A percentile compares a stretch with the other conserved stretches of the same genome.
Conservation (phyloP, 2,113 vertebrate species). For the Ceratotherium simum region DNA sequence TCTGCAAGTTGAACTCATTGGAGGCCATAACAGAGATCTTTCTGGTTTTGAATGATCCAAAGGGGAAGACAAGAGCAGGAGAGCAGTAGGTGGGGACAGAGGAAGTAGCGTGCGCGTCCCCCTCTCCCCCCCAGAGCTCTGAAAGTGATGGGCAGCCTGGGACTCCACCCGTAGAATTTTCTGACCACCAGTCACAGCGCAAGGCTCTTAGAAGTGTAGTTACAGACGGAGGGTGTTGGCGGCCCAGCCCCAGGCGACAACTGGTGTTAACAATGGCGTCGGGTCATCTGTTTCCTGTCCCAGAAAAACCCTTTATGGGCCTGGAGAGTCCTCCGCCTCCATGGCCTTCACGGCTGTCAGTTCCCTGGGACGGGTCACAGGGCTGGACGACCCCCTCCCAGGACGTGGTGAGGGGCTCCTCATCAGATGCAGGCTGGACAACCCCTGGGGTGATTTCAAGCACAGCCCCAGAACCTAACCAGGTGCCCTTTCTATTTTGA, state of each 20-base stretch:
- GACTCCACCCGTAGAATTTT: not conserved
- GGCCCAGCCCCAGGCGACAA: not conserved
- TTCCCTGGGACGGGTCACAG: not conserved
- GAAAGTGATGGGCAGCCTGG: not conserved
- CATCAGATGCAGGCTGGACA: not conserved
- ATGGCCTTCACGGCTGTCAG: fast-evolving
- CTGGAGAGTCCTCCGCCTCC: not conserved
- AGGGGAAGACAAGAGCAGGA: not conserved
- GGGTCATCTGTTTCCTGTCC: not conserved
- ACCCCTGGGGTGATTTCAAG: not conserved
- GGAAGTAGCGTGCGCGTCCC: not conserved
- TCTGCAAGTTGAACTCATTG: fast-evolving
- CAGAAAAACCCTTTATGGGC: not conserved
- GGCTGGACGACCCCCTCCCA: not conserved
- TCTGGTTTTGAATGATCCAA: not conserved
- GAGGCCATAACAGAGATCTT: not conserved
- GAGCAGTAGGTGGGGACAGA: not conserved
- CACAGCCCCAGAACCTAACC: not conserved
- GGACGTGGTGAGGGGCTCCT: not conserved
- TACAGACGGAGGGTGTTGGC: fast-evolving
- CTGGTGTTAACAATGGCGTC: not conserved
- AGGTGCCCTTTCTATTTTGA: fast-evolving
- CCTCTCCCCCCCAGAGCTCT: not conserved
- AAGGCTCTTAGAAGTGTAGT: not conserved
- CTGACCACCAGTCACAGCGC: fast-evolving